Evolutionary conservation across 2,797 vertebrate genomes (phyloP), one percentile per base, ranked within the genome.

Genomic region (Leuciscus waleckii): DNA sequence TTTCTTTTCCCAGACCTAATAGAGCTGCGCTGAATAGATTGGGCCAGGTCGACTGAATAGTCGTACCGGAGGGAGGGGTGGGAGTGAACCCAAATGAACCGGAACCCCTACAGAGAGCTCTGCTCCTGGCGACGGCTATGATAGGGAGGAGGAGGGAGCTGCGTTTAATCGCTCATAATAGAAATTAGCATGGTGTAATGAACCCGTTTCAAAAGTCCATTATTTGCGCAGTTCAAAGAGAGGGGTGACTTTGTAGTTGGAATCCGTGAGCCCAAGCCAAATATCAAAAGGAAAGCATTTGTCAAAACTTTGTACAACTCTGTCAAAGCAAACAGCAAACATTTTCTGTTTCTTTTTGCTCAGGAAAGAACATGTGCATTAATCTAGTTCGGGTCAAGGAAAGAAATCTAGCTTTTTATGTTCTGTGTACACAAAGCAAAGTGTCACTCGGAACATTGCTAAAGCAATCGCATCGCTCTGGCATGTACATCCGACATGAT

Each of bases 141-240:
- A 91, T 89, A 87, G 88, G 68, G 87, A 89, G 88, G 90, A 91
- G 71, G 90, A 90, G 89, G 89, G 89, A 88, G 90, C 91, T 92
- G 89, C 81, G 87, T 93, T 95, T 93, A 93, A 94, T 95, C 90
- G 88, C 89, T 93, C 90, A 93, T 92, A 93, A 95, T 94, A 93
- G 91, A 94, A 94, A 95, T 94, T 92, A 95, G 92, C 93, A 93
- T 93, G 92, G 89, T 92, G 90, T 93, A 93, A 95, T 93, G 92
- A 95, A 93, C 93, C 89, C 2, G 76, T 84, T 81, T 89, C 88
- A 90, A 90, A 88, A 88, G 91, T 93, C 91, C 86, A 90, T 94
- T 93, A 93, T 94, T 90, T 86, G 88, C 58, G 63, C 71, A 88
- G 90, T 93, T 95, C 92, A 94, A 95, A 94, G 91, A 74, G 88